Evolutionary conservation across 2,888 invertebrate genomes (phyloP).

Genomic region (Choristoneura rosaceana): DNA sequence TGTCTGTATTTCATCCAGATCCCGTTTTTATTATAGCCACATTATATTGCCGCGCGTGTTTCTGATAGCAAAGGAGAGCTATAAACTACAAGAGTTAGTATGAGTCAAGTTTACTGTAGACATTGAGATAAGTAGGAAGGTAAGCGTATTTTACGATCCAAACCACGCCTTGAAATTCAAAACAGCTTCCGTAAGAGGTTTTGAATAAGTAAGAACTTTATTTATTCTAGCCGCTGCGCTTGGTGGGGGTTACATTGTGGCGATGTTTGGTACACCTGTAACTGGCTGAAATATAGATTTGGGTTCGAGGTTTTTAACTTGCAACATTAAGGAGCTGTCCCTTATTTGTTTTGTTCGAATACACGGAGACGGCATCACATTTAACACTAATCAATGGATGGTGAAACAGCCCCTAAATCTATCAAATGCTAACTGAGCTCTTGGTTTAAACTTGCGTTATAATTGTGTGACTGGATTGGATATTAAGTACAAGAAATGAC

Average conservation of each 20-base stretch:
- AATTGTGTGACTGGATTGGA: too few species aligned
- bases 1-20: constrained; percentile 8
- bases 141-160: constrained; percentile 35
- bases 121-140: constrained; percentile 5
- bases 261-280: background rate
- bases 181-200: constrained; percentile 44
- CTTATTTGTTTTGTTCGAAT: too few species aligned
- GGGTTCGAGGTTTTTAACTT: background rate
- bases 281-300: background rate
- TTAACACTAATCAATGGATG: too few species aligned
- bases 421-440: too few species aligned
- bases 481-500: too few species aligned
- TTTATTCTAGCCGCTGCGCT: constrained; percentile 28
- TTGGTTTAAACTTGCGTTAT: too few species aligned
- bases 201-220: constrained; percentile 49
- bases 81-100: background rate
- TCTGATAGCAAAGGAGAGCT: constrained; percentile 1
- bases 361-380: too few species aligned
- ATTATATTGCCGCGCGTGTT: background rate
- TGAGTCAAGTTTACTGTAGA: constrained; percentile 15
- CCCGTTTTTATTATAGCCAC: constrained; percentile 3
- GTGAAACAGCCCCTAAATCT: too few species aligned
- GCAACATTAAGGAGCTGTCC: background rate
- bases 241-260: background rate
- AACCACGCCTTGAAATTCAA: constrained; percentile 45